Base-by-base conservation (phyloP, 2,888 invertebrate species). In the Neoscelio sp. region DNA sequence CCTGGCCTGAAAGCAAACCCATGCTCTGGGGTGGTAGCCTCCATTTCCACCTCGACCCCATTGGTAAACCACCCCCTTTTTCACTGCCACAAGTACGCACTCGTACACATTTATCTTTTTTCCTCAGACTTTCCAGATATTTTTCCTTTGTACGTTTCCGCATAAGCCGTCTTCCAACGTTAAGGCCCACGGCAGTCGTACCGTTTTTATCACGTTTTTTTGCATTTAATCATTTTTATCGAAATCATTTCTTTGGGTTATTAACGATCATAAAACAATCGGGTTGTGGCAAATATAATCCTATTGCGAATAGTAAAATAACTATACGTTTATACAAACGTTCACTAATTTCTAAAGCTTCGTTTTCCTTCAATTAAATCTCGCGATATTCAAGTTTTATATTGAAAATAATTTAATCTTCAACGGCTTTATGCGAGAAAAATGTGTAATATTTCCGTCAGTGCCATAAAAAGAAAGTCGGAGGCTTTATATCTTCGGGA, bases 1-100 rank as follows among this genome's bases (percentile, higher is more conserved):
- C 80, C 80, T 77, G 78, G 80, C 78, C 79, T 82, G 82, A 84
- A 85, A 85, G 86, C 86, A 85, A 87, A 85, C 86, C 86, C 85
- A 85, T 85, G 84, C 85, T 81, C 82, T 80, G 56, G 80, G 77
- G 80, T 77, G 80, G 79, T 79, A 81, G 71, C 80, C 78, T 67
- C 80, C 65, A 78, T 78, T 78, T 62, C 75, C 67, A 75, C 75
- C 67, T 75, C 78, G 54, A 71, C 68, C 74, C 70, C 79, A 70
- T 75, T 64, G 70, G 74, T 70, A 64, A 73, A 68, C 78, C 73
- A 52, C 71, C 78, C 74, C 42, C 54, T 74, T 64, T 67, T 46
- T 65, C 76, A 48, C 76, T 60, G 62, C 60, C 74, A 38, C 67
- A 74, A 70, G 44, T 42, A 70, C 74, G 46, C 64, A 50, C 67